phyloP scores from a whole-genome alignment of 2,797 vertebrate genomes.

The Pangasius krempfi region DNA sequence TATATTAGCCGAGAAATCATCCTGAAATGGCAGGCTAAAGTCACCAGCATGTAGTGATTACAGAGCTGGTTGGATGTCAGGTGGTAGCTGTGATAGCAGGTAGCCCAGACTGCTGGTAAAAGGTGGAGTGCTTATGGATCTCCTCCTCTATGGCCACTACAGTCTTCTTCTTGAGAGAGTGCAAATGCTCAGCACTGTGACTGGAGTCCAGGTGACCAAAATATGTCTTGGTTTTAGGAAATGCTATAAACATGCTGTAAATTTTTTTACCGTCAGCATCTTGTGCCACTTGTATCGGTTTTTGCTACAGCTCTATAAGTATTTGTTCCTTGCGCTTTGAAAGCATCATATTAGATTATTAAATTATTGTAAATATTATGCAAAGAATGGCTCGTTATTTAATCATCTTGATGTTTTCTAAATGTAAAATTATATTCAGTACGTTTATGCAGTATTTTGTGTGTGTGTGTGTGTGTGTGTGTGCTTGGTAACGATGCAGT shows the following conservation, averaged over 20 bases:
- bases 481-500: neutral
- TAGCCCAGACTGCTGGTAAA: slow-evolving; percentile 69
- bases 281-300: slow-evolving; percentile 63
- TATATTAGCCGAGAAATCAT: slow-evolving; percentile 74
- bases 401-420: no score
- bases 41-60: slow-evolving; percentile 86
- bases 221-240: slow-evolving; percentile 77
- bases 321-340: slow-evolving; percentile 62
- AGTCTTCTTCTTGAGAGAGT: slow-evolving; percentile 73
- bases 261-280: slow-evolving; percentile 75
- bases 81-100: slow-evolving; percentile 74
- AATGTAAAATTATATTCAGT: no score
- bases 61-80: slow-evolving; percentile 81
- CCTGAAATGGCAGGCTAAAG: neutral
- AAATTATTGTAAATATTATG: neutral
- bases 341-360: slow-evolving; percentile 71
- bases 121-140: slow-evolving; percentile 66
- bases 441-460: no score
- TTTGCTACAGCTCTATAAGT: slow-evolving; percentile 63
- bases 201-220: slow-evolving; percentile 77
- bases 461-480: neutral
- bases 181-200: slow-evolving; percentile 67
- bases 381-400: no score
- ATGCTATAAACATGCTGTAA: slow-evolving; percentile 72
- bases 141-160: slow-evolving; percentile 73